These are phyloP conservation scores for Molorchus minor DNA, from an alignment of 2,888 invertebrate genomes.

Conservation along the genomic window DNA sequence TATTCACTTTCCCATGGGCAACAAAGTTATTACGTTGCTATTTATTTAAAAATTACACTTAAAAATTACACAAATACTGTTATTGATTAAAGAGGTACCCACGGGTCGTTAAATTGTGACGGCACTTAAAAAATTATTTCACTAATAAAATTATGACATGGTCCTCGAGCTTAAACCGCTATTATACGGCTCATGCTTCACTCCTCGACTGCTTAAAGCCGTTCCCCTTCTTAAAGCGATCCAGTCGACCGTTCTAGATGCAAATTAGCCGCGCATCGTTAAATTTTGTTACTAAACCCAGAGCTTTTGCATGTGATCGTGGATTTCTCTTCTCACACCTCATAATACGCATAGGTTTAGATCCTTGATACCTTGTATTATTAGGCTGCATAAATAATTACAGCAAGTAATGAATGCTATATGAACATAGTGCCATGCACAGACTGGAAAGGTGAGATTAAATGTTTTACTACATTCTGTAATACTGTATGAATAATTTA, in stretches of 20 bases:
- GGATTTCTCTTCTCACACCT: conserved; percentile 48
- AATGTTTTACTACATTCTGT: no score
- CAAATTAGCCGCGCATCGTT: conserved; percentile 60
- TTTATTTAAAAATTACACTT: no score
- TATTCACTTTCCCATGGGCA: no score
- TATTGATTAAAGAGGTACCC: conserved; percentile 25
- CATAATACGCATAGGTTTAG: conserved; percentile 45
- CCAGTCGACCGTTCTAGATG: conserved; percentile 57
- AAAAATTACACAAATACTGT: no score
- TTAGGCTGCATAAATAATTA: no score
- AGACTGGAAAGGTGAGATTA: no score
- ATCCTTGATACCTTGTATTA: conserved; percentile 31
- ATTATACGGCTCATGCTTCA: conserved; percentile 60
- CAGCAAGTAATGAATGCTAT: no score
- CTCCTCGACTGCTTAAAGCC: conserved; percentile 54
- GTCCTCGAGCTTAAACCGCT: conserved; percentile 60
- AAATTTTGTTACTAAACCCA: conserved; percentile 57
- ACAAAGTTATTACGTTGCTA: no score
- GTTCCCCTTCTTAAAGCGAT: conserved; percentile 57
- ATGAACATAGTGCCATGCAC: no score
- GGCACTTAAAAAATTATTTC: conserved; percentile 56
- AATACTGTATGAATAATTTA: no score
- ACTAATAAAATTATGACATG: conserved; percentile 61
- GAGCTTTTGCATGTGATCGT: conserved; percentile 51
- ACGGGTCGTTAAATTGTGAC: conserved; percentile 39